Evolutionary conservation across 2,113 vertebrate genomes (phyloP), one percentile per base, ranked within the genome.

Genomic region (human (Homo sapiens)): DNA sequence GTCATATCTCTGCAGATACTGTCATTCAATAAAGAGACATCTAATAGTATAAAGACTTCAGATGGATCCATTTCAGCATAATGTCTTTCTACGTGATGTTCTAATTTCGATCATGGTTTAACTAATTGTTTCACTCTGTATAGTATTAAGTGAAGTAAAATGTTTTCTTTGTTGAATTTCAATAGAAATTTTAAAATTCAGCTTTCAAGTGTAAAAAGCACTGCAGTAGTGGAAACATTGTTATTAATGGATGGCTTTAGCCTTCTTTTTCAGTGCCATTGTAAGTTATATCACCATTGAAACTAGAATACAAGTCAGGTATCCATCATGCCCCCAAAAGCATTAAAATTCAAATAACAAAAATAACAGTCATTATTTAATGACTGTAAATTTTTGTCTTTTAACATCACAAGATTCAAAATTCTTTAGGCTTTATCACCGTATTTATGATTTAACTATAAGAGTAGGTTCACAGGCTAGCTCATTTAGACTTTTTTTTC

Each of bases 1-100:
- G 98, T 99, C 99, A 99, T 98, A 96, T 13, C 0, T 70, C 98
- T 98, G 98, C 98, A 98, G 98, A 99, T 98, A 98, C 98, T 98
- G 98, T 99, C 99, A 98, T 99, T 99, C 99, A 99, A 81, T 98
- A 98, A 95, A 98, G 98, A 98, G 98, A 97, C 98, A 97, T 96
- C 98, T 98, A 98, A 96, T 93, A 96, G 97, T 97, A 97, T 98
- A 98, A 98, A 98, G 98, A 98, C 98, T 98, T 98, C 90, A 98
- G 98, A 98, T 97, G 98, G 98, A 98, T 99, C 98, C 98, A 98
- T 98, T 99, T 99, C 98, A 97, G 97, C 86, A 96, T 98, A 98
- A 98, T 98, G 98, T 98, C 98, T 99, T 98, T 97, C 98, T 97
- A 95, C 95, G 97, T 98, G 98, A 98, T 98, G 97, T 98, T 98